These are phyloP conservation scores for Anabas testudineus DNA, from an alignment of 2,797 vertebrate species.

Conservation along the genomic window DNA sequence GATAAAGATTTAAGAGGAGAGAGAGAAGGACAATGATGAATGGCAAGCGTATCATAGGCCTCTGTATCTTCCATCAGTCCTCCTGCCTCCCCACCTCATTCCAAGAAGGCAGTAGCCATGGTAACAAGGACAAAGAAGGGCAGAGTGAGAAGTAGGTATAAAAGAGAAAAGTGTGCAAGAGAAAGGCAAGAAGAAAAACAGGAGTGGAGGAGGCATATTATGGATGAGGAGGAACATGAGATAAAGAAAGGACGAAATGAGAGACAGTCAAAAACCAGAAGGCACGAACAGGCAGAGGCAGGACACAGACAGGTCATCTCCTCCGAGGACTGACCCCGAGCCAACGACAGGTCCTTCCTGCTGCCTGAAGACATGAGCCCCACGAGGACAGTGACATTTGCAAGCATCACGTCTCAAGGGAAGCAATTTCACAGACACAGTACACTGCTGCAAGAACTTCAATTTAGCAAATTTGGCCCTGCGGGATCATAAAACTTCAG, in stretches of 20 bases:
- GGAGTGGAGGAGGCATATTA: neutral
- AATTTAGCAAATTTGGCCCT: slow-evolving; percentile 67
- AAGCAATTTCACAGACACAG: slow-evolving; percentile 74
- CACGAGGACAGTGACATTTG: slow-evolving; percentile 66
- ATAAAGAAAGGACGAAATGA: slow-evolving; percentile 25
- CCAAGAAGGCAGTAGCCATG: slow-evolving; percentile 62
- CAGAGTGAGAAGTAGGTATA: slow-evolving; percentile 45
- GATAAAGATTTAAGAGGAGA: slow-evolving; percentile 61
- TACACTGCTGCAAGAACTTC: slow-evolving; percentile 43
- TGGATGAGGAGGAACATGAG: slow-evolving; percentile 10
- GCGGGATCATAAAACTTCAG: slow-evolving; percentile 49
- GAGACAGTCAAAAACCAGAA: slow-evolving; percentile 28
- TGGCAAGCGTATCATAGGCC: slow-evolving; percentile 46
- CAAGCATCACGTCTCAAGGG: slow-evolving; percentile 68
- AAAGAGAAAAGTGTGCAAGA: slow-evolving; percentile 30
- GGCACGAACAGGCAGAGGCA: slow-evolving; percentile 28
- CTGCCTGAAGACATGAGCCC: slow-evolving; percentile 63
- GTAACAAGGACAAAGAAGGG: slow-evolving; percentile 65
- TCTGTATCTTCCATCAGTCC: slow-evolving; percentile 55
- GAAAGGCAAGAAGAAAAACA: slow-evolving; percentile 13
- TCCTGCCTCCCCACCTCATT: slow-evolving; percentile 32
- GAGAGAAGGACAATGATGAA: slow-evolving; percentile 52
- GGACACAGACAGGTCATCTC: slow-evolving; percentile 60
- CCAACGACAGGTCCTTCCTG: slow-evolving; percentile 63
- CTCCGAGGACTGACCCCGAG: slow-evolving; percentile 63